Evolutionary conservation across 53 echinoderm and acorn worm genomes (phyloP), one percentile per base, ranked within the genome.

Genomic region (Mesocentrotus franciscanus): DNA sequence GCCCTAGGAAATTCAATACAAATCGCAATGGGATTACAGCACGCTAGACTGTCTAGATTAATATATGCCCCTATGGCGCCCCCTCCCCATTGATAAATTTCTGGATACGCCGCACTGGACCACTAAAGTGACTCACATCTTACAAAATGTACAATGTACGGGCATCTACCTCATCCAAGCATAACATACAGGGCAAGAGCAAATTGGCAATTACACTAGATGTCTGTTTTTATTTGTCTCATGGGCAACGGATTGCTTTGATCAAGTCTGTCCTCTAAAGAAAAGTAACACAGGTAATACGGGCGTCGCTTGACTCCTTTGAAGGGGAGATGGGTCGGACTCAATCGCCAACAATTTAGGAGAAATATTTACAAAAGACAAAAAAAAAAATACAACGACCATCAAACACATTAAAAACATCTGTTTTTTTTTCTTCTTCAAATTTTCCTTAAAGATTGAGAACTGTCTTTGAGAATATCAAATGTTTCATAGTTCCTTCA

Each of bases 161-260:
- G 15, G 79, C 79, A 17, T 79, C 79, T 20, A 15, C 14, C 36
- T 32, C 79, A 79, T 79, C 39, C 79, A 34, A 17, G 61, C 29
- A 75, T 79, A 61, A 39, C 79, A 79, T 18, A 16, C 35, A 39
- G 5, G 18, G 79, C 39, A 39, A 78, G 6, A 39, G 36, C 9
- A 79, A 79, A 79, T 79, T 79, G 79, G 79, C 79, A 79, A 79
- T 79, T 79, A 79, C 39, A 36, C 39, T 79, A 39, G 16, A 79
- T 79, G 79, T 79, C 79, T 79, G 79, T 79, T 79, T 15, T 32
- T 18, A 39, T 79, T 79, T 79, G 27, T 79, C 35, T 39, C 39
- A 36, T 36, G 75, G 79, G 79, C 39, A 79, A 79, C 16, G 39
- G 32, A 39, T 36, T 79, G 8, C 17, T 39, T 79, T 39, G 14